Base-by-base conservation (phyloP, 1,140 invertebrate species). In the Zaprionus inermis region DNA sequence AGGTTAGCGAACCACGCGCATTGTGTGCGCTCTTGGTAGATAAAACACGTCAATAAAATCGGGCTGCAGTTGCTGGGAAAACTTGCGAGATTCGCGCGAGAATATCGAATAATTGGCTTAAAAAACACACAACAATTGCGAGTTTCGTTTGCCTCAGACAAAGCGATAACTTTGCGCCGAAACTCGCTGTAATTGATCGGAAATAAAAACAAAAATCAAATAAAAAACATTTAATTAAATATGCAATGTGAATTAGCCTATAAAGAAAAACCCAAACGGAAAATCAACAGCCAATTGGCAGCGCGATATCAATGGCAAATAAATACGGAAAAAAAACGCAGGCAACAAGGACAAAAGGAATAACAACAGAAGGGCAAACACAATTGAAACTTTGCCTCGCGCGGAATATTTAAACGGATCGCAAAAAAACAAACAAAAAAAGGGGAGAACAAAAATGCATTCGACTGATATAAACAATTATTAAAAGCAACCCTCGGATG, bases 381-480 rank as follows among this genome's bases (percentile, higher is more conserved):
- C 82, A 86, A 88, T 83, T 55, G 72, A 86, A 86, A 88, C 77
- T 88, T 88, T 77, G 49, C 59, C 55, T 54, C 67, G 46, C 57
- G 69, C 54, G 63, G 79, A 82, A 88, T 86, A 82, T 86, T 88
- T 81, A 86, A 85, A 52, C 60, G 55, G 18, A 14, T 54, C 55
- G 24, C 3, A 5, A 28, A 28, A 46, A 57, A 66, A 58, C 63
- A 68, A 46, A 67, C 41, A 61, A 41, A 38, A 49, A 52, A 54
- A 60, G 16, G 3, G 24, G 24, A 32, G 9, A 54, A 67, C n/a
- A 88, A 86, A 82, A 73, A 78, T 88, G 79, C 76, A 83, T 69
- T 56, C 58, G 69, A 72, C 83, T 79, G 83, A 79, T 86, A 79
- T 88, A 77, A 86, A 86, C 83, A 86, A 82, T 86, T 88, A 86